These are phyloP conservation scores for Cataglyphis livida DNA, from an alignment of 2,888 invertebrate genomes.

Conservation along the genomic window DNA sequence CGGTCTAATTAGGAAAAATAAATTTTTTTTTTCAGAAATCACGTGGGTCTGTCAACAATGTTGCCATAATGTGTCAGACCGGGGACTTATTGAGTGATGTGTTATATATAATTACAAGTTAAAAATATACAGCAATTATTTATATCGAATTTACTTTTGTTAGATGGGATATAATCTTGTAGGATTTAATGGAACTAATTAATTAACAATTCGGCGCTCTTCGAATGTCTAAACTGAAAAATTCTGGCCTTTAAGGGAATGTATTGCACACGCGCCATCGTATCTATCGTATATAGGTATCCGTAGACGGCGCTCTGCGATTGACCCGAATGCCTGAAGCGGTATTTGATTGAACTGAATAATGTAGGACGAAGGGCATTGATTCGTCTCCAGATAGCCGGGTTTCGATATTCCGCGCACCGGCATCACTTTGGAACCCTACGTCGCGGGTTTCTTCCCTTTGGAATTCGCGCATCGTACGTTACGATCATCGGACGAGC, in stretches of 20 bases:
- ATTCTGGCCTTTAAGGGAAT: not conserved
- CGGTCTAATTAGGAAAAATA: too few species aligned
- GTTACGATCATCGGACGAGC: not conserved
- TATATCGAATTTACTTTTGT: not conserved
- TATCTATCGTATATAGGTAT: constrained; percentile 38
- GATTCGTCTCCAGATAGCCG: constrained; percentile 74
- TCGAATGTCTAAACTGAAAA: not conserved
- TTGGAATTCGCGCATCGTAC: constrained; percentile 40
- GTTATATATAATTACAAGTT: too few species aligned
- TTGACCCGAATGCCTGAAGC: constrained; percentile 76
- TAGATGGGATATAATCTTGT: not conserved
- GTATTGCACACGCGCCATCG: not conserved
- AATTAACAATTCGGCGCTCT: not conserved
- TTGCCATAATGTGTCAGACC: too few species aligned
- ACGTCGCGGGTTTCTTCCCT: constrained; percentile 25
- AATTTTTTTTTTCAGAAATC: too few species aligned
- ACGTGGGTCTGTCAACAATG: too few species aligned
- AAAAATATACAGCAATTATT: not conserved
- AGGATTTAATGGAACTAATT: not conserved
- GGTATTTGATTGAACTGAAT: constrained; percentile 79
- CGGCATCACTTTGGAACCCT: constrained; percentile 20
- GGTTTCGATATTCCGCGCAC: constrained; percentile 68
- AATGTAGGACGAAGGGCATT: constrained; percentile 80
- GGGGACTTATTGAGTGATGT: too few species aligned
- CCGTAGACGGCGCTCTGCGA: constrained; percentile 53